Conservation (phyloP, 2,888 invertebrate genomes). For the Oscheius sp. region DNA sequence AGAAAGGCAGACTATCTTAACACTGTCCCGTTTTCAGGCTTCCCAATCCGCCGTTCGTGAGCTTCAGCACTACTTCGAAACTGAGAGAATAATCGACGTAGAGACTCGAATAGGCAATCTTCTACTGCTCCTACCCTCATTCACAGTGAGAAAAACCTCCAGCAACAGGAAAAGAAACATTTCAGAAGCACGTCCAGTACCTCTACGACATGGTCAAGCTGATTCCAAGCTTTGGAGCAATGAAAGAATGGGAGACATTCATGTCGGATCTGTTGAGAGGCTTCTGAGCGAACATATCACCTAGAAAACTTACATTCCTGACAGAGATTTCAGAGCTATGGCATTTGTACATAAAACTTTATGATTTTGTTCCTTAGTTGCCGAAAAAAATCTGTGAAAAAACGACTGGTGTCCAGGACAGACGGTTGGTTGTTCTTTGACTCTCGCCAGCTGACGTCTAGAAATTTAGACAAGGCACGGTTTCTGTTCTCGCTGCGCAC, state of each 20-base stretch:
- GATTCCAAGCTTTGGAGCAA: slow-evolving; percentile 66
- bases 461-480: no score
- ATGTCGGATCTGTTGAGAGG: slow-evolving; percentile 64
- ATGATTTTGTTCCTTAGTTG: neutral
- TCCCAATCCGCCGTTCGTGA: slow-evolving; percentile 62
- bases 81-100: slow-evolving; percentile 56
- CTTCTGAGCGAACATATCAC: slow-evolving; percentile 36
- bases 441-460: no score
- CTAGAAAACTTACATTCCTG: slow-evolving; percentile 3
- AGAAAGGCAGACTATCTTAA: neutral
- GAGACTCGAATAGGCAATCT: slow-evolving; percentile 58
- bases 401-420: no score
- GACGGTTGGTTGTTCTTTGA: no score
- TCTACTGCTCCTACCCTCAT: slow-evolving; percentile 56
- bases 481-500: no score
- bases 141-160: slow-evolving; percentile 48
- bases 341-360: neutral
- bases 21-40: slow-evolving; percentile 40
- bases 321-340: neutral
- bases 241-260: slow-evolving; percentile 69
- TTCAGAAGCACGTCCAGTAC: slow-evolving; percentile 61
- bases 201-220: slow-evolving; percentile 59
- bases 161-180: neutral
- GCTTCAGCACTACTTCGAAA: slow-evolving; percentile 60
- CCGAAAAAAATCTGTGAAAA: no score